Percentiles rank a stretch among this genome's conserved stretches.
These are phyloP conservation scores for Alethe diademata DNA, from an alignment of 2,113 vertebrate genomes.

Conservation along the genomic window DNA sequence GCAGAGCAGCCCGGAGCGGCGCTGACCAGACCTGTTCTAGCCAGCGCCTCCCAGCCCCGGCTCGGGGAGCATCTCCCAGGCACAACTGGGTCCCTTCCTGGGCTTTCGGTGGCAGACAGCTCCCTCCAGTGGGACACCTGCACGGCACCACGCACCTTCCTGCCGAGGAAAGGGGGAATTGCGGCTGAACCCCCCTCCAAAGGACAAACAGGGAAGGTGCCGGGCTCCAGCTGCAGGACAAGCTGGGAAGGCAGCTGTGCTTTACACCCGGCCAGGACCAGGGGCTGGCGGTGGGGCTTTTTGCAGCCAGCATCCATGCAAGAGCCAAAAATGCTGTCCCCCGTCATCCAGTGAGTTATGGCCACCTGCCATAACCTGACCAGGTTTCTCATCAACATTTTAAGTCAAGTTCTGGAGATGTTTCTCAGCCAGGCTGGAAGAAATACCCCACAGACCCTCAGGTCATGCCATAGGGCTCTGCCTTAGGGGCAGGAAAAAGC, in stretches of 20 bases:
- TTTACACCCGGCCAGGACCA: neutral
- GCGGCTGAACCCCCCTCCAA: rapidly evolving
- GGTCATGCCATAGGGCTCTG: rapidly evolving
- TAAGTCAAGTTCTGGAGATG: neutral
- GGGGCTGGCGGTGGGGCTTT: rapidly evolving
- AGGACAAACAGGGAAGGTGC: too few species aligned
- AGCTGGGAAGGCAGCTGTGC: neutral
- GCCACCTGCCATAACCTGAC: rapidly evolving
- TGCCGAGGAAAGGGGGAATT: rapidly evolving
- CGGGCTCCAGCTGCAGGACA: neutral
- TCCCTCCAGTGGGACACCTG: constrained; percentile 36
- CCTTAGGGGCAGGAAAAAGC: neutral
- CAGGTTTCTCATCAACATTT: neutral
- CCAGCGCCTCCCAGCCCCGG: neutral
- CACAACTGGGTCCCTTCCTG: too few species aligned
- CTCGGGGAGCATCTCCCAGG: neutral
- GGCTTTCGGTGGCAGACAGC: constrained; percentile 18
- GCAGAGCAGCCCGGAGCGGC: rapidly evolving
- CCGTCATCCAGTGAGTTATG: rapidly evolving
- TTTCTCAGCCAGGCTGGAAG: neutral
- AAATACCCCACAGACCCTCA: rapidly evolving
- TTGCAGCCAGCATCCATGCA: neutral
- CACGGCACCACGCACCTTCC: rapidly evolving
- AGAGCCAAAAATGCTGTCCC: neutral
- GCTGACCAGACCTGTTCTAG: rapidly evolving